Percentiles rank a stretch among this genome's conserved stretches.
These are phyloP conservation scores for Epicampocera succincta DNA, from an alignment of 2,888 invertebrate genomes.

Conservation along the genomic window DNA sequence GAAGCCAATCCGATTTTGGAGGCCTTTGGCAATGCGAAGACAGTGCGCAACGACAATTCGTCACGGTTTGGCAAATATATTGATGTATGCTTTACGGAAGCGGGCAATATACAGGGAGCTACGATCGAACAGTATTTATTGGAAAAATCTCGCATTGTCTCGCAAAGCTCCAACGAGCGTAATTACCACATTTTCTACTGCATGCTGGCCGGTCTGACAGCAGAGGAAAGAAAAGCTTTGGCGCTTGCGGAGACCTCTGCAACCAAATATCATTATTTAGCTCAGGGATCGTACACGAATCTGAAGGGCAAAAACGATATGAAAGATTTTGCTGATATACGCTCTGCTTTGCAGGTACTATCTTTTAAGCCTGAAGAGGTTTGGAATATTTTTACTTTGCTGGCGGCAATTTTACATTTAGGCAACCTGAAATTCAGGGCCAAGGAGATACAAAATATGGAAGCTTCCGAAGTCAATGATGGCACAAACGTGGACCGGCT, in stretches of 20 bases:
- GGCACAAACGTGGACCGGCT: conserved; percentile 86
- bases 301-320: conserved; percentile 91
- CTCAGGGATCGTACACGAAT: conserved; percentile 85
- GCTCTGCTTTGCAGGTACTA: conserved; percentile 95
- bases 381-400: conserved; percentile 90
- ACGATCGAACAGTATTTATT: conserved; percentile 96
- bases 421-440: conserved; percentile 94
- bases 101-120: conserved; percentile 95
- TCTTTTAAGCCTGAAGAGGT: conserved; percentile 93
- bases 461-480: conserved; percentile 92
- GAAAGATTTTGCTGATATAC: conserved; percentile 92
- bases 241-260: conserved; percentile 86
- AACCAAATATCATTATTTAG: conserved; percentile 90
- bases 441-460: conserved; percentile 89
- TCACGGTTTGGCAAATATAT: conserved; percentile 98
- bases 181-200: conserved; percentile 98
- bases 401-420: conserved; percentile 94
- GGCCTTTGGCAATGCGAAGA: conserved; percentile 98
- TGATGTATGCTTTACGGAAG: conserved; percentile 91
- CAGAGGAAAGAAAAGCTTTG: conserved; percentile 89
- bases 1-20: conserved; percentile 98
- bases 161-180: conserved; percentile 93
- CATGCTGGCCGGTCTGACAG: conserved; percentile 90
- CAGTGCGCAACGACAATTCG: conserved; percentile 96
- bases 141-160: conserved; percentile 96